phyloP scores from a whole-genome alignment of 2,888 invertebrate species.

The Augiades crinisus region DNA sequence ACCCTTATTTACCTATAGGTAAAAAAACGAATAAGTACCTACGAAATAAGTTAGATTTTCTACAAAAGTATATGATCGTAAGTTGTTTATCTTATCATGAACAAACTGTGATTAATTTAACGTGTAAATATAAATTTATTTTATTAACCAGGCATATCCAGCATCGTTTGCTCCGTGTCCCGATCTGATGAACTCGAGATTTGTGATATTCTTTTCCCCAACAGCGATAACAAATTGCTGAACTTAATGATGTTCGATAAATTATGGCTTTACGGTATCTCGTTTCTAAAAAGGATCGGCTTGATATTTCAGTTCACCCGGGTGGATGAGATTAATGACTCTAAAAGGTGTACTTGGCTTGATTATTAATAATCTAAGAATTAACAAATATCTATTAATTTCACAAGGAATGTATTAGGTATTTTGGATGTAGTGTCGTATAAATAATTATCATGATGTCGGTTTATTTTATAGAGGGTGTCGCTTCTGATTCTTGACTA shows the following conservation, averaged over 20 bases:
- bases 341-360: constrained; percentile 6
- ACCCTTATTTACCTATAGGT: no score
- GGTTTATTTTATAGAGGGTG: no score
- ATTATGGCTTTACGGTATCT: constrained; percentile 23
- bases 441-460: no score
- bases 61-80: no score
- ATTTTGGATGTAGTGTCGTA: no score
- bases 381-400: neutral
- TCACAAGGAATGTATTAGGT: neutral
- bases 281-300: constrained; percentile 19
- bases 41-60: no score
- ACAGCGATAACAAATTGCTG: constrained; percentile 16
- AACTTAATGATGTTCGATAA: constrained; percentile 23
- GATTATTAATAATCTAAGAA: neutral
- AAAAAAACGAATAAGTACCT: no score
- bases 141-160: neutral
- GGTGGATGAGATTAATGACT: constrained; percentile 17
- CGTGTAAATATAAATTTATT: no score
- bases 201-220: constrained; percentile 14
- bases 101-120: no score
- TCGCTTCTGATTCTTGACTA: no score
- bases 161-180: neutral
- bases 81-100: no score
- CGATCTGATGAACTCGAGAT: constrained; percentile 3
- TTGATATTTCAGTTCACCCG: constrained; percentile 14